Percentiles rank a stretch among this genome's conserved stretches.
These are phyloP conservation scores for Melanotaenia boesemani DNA, from an alignment of 2,797 vertebrate genomes.

Conservation along the genomic window DNA sequence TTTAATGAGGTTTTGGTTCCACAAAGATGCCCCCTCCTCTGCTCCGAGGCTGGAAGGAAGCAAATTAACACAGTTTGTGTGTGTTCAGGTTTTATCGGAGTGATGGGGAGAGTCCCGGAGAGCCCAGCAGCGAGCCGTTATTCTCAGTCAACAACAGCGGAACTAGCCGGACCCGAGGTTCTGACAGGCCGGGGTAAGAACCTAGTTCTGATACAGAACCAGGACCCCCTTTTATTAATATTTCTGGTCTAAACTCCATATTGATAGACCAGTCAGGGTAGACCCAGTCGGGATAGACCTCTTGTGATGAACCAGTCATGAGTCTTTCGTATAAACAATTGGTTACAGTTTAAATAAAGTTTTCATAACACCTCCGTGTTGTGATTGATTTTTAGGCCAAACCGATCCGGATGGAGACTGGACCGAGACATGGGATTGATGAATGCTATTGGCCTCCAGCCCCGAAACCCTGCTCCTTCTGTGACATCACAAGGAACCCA, in stretches of 20 bases:
- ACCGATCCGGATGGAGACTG: constrained; percentile 92
- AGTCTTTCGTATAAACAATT: too few relatives aligned
- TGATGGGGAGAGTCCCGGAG: constrained; percentile 92
- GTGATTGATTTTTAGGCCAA: constrained; percentile 80
- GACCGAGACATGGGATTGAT: constrained; percentile 98
- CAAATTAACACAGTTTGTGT: constrained; percentile 42
- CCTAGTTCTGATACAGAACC: neutral
- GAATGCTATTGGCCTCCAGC: constrained; percentile 98
- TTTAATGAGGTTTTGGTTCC: constrained; percentile 65
- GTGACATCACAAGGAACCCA: constrained; percentile 98
- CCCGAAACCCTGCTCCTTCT: constrained; percentile 93
- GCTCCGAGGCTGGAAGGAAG: constrained; percentile 35
- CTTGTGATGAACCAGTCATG: too few relatives aligned
- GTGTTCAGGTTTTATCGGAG: constrained; percentile 91
- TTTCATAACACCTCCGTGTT: neutral
- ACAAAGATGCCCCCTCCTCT: constrained; percentile 50
- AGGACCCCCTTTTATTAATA: neutral
- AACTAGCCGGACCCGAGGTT: constrained; percentile 86
- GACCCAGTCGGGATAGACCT: too few relatives aligned
- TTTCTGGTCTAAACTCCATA: too few relatives aligned
- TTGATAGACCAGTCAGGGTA: too few relatives aligned
- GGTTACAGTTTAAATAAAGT: neutral
- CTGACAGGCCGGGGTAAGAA: constrained; percentile 87
- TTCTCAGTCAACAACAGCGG: constrained; percentile 90
- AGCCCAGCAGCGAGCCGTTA: constrained; percentile 91